These are phyloP conservation scores for Drosophila ohnishii DNA, from an alignment of 1,140 invertebrate genomes.

Conservation along the genomic window DNA sequence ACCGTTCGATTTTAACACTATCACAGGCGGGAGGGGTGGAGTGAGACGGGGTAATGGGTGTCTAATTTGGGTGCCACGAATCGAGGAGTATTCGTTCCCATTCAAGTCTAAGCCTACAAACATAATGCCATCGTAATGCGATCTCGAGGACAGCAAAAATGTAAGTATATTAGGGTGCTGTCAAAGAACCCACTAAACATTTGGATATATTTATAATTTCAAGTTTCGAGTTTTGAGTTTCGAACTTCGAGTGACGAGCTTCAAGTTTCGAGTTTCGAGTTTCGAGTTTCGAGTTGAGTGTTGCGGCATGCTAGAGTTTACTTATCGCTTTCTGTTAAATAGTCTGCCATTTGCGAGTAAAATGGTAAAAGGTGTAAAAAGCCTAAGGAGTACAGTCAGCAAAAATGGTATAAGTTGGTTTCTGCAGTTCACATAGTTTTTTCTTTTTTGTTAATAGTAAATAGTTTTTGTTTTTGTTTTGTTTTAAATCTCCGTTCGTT, in stretches of 20 bases:
- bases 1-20: slow-evolving; percentile 65
- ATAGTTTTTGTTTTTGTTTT: neutral
- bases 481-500: slow-evolving; percentile 8
- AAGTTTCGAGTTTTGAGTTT: neutral
- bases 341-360: slow-evolving; percentile 72
- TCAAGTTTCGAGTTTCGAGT: neutral
- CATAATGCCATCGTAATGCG: slow-evolving; percentile 16
- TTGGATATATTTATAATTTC: slow-evolving; percentile 10
- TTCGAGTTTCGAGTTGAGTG: slow-evolving; percentile 26
- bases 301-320: slow-evolving; percentile 55
- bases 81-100: slow-evolving; percentile 1
- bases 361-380: slow-evolving; percentile 81
- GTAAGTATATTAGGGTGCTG: slow-evolving; percentile 24
- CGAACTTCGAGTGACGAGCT: neutral
- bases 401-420: slow-evolving; percentile 78
- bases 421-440: slow-evolving; percentile 46
- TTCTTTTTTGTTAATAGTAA: slow-evolving; percentile 7
- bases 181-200: slow-evolving; percentile 10
- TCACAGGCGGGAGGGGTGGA: slow-evolving; percentile 64
- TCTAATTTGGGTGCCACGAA: slow-evolving; percentile 8
- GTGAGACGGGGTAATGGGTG: slow-evolving; percentile 2
- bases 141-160: slow-evolving; percentile 27
- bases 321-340: slow-evolving; percentile 44
- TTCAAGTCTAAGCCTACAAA: slow-evolving; percentile 20
- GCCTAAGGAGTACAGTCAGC: slow-evolving; percentile 79